Percentiles rank a stretch among this genome's conserved stretches.
Evolutionary conservation across 1,140 invertebrate species (phyloP).

Genomic region (Drosophila leontia): DNA sequence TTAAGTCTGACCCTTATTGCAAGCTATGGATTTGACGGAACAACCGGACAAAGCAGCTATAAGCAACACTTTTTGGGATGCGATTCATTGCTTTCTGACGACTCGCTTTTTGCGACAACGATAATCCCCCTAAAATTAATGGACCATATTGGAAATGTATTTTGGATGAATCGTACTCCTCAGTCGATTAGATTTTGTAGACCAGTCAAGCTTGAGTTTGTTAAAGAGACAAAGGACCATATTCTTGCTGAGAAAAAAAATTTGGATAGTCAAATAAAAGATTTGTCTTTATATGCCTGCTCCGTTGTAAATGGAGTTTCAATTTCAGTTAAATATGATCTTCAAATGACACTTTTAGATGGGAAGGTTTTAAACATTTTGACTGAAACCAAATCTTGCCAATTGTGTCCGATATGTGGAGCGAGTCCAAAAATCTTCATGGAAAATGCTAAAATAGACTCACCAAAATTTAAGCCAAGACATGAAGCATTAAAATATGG

Average conservation of each 20-base stretch:
- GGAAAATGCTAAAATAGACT: conserved; percentile 20
- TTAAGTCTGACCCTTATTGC: conserved; percentile 27
- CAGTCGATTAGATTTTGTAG: conserved; percentile 40
- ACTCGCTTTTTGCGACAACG: conserved; percentile 7
- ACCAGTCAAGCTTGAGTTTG: conserved; percentile 22
- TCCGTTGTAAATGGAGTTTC: conserved; percentile 33
- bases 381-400: too few relatives aligned
- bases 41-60: conserved; percentile 32
- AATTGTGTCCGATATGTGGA: conserved; percentile 30
- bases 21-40: conserved; percentile 29
- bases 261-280: conserved; percentile 5
- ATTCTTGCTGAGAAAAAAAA: conserved; percentile 8
- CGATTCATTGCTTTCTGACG: conserved; percentile 12
- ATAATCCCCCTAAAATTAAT: conserved; percentile 23
- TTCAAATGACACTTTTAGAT: too few relatives aligned
- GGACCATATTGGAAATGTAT: conserved; percentile 21
- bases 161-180: conserved; percentile 26
- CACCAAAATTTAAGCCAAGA: conserved; percentile 38
- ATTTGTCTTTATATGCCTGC: conserved; percentile 34
- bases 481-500: conserved; percentile 21
- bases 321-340: conserved; percentile 13
- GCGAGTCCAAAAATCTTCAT: conserved; percentile 26
- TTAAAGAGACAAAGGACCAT: conserved; percentile 34
- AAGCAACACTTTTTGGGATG: conserved; percentile 27
- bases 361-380: too few relatives aligned